Base-by-base conservation (phyloP, 2,113 vertebrate species). In the Puffinus mauretanicus region DNA sequence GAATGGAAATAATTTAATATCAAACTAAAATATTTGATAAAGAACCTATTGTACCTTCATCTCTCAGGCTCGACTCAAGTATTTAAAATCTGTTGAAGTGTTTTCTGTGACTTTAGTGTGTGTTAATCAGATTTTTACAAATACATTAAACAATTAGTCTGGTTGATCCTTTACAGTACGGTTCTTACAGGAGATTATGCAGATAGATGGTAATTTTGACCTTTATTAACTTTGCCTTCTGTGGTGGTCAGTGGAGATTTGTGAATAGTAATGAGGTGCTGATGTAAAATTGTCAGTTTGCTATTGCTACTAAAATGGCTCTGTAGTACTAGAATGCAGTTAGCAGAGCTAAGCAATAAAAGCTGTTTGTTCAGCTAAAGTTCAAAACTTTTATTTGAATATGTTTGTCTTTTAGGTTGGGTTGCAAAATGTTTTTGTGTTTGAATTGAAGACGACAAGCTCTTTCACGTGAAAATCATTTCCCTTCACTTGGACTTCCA, bases 1-100 rank as follows among this genome's bases (percentile, higher is more conserved):
- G 96, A 95, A 94, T 87, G 77, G 81, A 89, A 96, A 91, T 95
- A 93, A 96, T 97, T 97, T 95, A 97, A 94, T 95, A 96, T 95
- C 70, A 91, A 93, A 96, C 93, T 93, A 88, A 94, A 96, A 88
- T 85, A 93, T 93, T 95, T 86, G 49, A 94, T 97, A 94, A 95
- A 91, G 78, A 89, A 73, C 47, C 66, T 70, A 13, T 66, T 96
- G 78, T 93, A 70, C 84, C 78, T 77, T 94, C 81, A 77, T 85
- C 44, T 88, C 21, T 51, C 52, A 71, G 80, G 46, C 54, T 79
- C 6, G 6, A 73, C n/a, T 80, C n/a, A 44, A 77, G 52, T 82
- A 44, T 82, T 93, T 80, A 58, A 93, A 89, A 58, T 65, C 16
- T n/a, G 29, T 94, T 47, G 49, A 91, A 66, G 29, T 54, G 58